A percentile compares a stretch with the other conserved stretches of the same genome.
These are phyloP conservation scores for Hoplodrina ambigua DNA, from an alignment of 2,888 invertebrate species.

Conservation along the genomic window DNA sequence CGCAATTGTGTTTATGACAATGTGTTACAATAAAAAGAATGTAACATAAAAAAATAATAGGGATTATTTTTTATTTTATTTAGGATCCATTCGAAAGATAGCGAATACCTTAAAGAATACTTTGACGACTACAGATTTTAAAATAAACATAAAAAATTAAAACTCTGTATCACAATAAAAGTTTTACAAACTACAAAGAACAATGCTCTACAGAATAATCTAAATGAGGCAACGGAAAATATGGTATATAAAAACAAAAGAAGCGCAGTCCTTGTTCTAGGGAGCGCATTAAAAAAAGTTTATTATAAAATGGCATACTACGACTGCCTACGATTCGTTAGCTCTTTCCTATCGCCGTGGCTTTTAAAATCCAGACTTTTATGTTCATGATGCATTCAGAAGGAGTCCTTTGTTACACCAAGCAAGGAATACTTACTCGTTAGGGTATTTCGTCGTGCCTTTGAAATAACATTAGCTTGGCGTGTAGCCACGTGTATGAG, in stretches of 20 bases:
- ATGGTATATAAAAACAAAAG: conserved; percentile 74
- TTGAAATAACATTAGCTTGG: conserved; percentile 84
- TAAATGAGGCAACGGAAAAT: conserved; percentile 72
- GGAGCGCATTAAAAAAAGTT: conserved; percentile 71
- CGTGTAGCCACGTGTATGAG: conserved; percentile 67
- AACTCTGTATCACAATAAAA: conserved; percentile 31
- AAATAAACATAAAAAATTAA: conserved; percentile 10
- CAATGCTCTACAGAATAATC: conserved; percentile 67
- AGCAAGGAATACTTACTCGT: conserved; percentile 85
- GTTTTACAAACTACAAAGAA: conserved; percentile 54
- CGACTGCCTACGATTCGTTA: conserved; percentile 73
- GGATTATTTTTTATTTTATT: conserved; percentile 7
- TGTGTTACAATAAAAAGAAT: conserved; percentile 38
- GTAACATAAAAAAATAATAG: conserved; percentile 9
- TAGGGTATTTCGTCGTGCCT: conserved; percentile 82
- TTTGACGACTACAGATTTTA: conserved; percentile 5
- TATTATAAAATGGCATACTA: conserved; percentile 74
- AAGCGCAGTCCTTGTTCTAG: conserved; percentile 66
- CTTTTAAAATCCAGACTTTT: conserved; percentile 80
- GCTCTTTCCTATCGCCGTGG: conserved; percentile 74
- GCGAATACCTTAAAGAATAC: background rate
- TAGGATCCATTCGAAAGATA: conserved; percentile 7
- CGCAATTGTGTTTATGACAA: conserved; percentile 40
- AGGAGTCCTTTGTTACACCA: conserved; percentile 80
- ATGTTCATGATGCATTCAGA: conserved; percentile 83